phyloP scores from a whole-genome alignment of 2,888 invertebrate genomes.

The Perithous albicinctus region DNA sequence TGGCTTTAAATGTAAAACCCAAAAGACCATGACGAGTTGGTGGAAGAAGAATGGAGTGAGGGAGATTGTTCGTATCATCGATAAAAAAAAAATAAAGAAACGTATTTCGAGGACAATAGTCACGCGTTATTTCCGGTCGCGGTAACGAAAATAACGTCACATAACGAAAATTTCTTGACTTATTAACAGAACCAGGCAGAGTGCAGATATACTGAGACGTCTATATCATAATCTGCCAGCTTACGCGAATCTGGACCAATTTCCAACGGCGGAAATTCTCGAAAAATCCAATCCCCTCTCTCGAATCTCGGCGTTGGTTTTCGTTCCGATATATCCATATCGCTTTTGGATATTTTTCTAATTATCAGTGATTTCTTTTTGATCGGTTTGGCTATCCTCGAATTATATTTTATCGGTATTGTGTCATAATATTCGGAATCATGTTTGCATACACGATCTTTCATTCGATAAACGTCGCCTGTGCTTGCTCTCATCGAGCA shows the following conservation, averaged over 20 bases:
- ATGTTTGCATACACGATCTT: slow-evolving; percentile 37
- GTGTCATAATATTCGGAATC: slow-evolving; percentile 41
- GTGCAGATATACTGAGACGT: slow-evolving; percentile 66
- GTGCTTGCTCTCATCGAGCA: slow-evolving; percentile 26
- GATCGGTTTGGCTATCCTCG: slow-evolving; percentile 65
- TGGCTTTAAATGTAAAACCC: slow-evolving; percentile 37
- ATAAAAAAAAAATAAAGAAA: slow-evolving; percentile 28
- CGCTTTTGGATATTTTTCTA: slow-evolving; percentile 76
- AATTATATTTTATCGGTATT: slow-evolving; percentile 51
- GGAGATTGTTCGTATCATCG: slow-evolving; percentile 22
- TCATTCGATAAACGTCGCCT: slow-evolving; percentile 27
- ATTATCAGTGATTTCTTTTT: slow-evolving; percentile 69
- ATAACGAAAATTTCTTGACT: slow-evolving; percentile 1
- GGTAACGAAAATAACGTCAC: slow-evolving; percentile 25
- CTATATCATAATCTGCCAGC: slow-evolving; percentile 69
- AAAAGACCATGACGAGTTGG: slow-evolving; percentile 51
- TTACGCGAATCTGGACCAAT: slow-evolving; percentile 76
- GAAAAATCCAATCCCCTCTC: slow-evolving; percentile 75
- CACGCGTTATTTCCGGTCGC: neutral
- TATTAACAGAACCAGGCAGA: slow-evolving; percentile 79
- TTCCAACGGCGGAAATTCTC: slow-evolving; percentile 76
- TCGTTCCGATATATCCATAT: slow-evolving; percentile 77
- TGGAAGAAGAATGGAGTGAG: slow-evolving; percentile 9
- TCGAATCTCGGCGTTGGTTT: slow-evolving; percentile 78
- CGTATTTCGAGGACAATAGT: neutral